These are phyloP conservation scores for Meteorus sp. DNA, from an alignment of 1,140 invertebrate species.

Conservation along the genomic window DNA sequence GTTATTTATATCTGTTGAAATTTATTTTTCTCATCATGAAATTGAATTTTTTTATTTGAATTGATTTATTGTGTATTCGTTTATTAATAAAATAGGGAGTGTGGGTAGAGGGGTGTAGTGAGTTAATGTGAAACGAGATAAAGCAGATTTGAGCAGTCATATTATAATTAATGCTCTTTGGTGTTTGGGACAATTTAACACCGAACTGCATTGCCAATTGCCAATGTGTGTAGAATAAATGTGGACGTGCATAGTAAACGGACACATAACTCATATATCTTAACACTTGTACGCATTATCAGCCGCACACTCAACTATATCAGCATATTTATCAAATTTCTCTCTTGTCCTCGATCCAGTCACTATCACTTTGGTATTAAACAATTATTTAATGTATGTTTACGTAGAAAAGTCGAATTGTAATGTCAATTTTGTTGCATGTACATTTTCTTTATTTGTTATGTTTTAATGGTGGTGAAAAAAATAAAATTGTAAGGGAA, in stretches of 20 bases:
- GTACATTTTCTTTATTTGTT: too few relatives aligned
- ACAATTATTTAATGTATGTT: too few relatives aligned
- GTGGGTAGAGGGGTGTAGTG: too few relatives aligned
- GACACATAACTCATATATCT: slow-evolving; percentile 52
- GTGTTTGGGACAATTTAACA: slow-evolving; percentile 46
- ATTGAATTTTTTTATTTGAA: background rate
- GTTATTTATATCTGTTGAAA: too few relatives aligned
- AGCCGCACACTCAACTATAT: slow-evolving; percentile 49
- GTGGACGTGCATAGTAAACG: slow-evolving; percentile 19
- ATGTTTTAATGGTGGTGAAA: too few relatives aligned
- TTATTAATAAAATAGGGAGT: slow-evolving; percentile 26
- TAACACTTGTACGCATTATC: slow-evolving; percentile 55
- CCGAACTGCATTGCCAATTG: slow-evolving; percentile 39
- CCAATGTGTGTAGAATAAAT: slow-evolving; percentile 28
- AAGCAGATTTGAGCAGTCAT: slow-evolving; percentile 20
- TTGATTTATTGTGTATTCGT: slow-evolving; percentile 7
- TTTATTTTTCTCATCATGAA: too few relatives aligned
- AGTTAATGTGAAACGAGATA: slow-evolving; percentile 16
- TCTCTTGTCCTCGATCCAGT: too few relatives aligned
- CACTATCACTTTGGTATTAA: too few relatives aligned
- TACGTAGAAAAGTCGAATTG: too few relatives aligned
- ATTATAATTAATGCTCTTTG: slow-evolving; percentile 45
- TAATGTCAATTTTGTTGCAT: too few relatives aligned
- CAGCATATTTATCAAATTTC: slow-evolving; percentile 52
- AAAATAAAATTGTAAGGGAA: too few relatives aligned